Evolutionary conservation across 2,797 vertebrate genomes (phyloP).

Genomic region (Poecile montanus): DNA sequence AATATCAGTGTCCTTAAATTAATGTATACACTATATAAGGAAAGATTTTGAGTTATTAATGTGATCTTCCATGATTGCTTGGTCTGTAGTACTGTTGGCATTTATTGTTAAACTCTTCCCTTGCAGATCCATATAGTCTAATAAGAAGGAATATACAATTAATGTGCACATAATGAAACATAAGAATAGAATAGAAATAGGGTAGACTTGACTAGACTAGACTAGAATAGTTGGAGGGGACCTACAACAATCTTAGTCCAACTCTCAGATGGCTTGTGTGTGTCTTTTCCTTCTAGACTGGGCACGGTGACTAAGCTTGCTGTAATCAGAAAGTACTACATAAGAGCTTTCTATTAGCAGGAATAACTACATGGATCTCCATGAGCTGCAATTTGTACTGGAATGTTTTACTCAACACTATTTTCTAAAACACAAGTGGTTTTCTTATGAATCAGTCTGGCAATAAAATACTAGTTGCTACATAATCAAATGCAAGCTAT

Average conservation of each 20-base stretch:
- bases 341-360: background rate
- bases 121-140: background rate
- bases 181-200: background rate
- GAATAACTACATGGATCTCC: background rate
- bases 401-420: background rate
- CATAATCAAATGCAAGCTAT: background rate
- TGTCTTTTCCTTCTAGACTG: background rate
- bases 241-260: background rate
- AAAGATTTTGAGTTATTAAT: background rate
- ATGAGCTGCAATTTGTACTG: background rate
- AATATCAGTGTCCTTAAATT: background rate
- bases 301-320: background rate
- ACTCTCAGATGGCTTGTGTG: fast-evolving
- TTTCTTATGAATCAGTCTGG: background rate
- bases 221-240: background rate
- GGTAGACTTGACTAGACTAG: background rate
- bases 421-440: background rate
- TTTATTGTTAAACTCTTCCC: background rate
- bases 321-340: background rate
- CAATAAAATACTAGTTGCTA: background rate
- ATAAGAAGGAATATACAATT: background rate
- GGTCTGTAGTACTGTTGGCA: background rate
- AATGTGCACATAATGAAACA: background rate
- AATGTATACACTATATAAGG: background rate
- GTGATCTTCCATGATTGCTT: background rate